Evolutionary conservation across 2,888 invertebrate species (phyloP), one percentile per base, ranked within the genome.

Genomic region (Kryphioiulus occultus): DNA sequence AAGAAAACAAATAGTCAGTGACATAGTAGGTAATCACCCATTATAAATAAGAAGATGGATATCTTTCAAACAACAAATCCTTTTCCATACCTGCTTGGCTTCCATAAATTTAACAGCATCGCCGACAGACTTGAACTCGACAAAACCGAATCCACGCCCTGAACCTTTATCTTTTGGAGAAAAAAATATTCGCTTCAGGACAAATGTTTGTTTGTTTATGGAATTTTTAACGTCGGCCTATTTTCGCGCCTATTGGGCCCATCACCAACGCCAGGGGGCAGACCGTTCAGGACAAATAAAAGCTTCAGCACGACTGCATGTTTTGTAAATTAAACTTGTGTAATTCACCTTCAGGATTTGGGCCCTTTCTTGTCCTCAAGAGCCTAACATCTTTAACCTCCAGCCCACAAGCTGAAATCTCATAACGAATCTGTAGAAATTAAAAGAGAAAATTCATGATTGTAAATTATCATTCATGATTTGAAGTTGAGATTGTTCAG

Each of bases 41-140:
- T 35, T 35, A 2, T 35, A 35, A 2, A 35, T 7, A 35, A 35
- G 35, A 35, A 35, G 2, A 35, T 35, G 7, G 35, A 35, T 35
- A 35, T 4, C 7, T 4, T 35, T 2, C 2, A 35, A 35, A 7
- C 35, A 2, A 35, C 35, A 7, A 35, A 35, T 35, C 35, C 35
- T 35, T 39, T 30, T 68, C 39, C 32, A n/a, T 95, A 96, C 96
- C 95, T 97, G 95, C 94, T 96, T 96, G 93, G 95, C 94, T 93
- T 97, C 96, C 96, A 97, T 97, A 96, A 97, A 97, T 92, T 95
- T 95, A 92, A 95, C 95, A 92, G 97, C 97, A 94, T 97, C 96
- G 92, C 95, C 94, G 92, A 96, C 94, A 93, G 95, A 95, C 93
- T 95, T 94, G 95, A 98, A 98, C 94, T 98, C 97, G 94, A 97